A percentile compares a stretch with the other conserved stretches of the same genome.
These are phyloP conservation scores for Pectinophora gossypiella DNA, from an alignment of 1,140 invertebrate genomes.

Conservation along the genomic window DNA sequence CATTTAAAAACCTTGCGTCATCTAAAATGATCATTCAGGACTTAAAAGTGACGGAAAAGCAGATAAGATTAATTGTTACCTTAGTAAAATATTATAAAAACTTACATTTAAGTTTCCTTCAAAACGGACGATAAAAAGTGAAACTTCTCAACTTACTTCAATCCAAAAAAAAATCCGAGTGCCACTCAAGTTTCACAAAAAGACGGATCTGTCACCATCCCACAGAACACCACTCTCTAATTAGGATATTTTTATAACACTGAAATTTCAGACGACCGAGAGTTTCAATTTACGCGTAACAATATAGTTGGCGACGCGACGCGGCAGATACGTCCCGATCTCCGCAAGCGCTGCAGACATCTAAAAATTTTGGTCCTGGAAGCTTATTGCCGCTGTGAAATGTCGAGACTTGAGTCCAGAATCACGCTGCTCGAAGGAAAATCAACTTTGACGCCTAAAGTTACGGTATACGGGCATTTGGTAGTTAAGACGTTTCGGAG, in stretches of 20 bases:
- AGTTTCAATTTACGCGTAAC: slow-evolving; percentile 19
- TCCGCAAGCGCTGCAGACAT: slow-evolving; percentile 49
- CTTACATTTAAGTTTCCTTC: too few species aligned
- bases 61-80: too few species aligned
- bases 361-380: slow-evolving; percentile 68
- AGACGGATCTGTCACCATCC: slow-evolving; percentile 5
- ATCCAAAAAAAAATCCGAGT: not conserved
- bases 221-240: slow-evolving; percentile 42
- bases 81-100: too few species aligned
- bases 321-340: slow-evolving; percentile 41
- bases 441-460: slow-evolving; percentile 10
- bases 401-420: slow-evolving; percentile 36
- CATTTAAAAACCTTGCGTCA: too few species aligned
- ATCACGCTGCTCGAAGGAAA: not conserved
- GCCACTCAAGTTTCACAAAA: slow-evolving; percentile 7
- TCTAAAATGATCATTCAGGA: too few species aligned
- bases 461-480: slow-evolving; percentile 8
- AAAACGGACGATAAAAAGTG: too few species aligned
- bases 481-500: slow-evolving; percentile 24
- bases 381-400: slow-evolving; percentile 61
- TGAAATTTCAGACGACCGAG: not conserved
- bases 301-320: slow-evolving; percentile 18
- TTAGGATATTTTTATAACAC: slow-evolving; percentile 34
- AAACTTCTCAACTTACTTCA: not conserved
- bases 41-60: too few species aligned